phyloP scores from a whole-genome alignment of 2,113 vertebrate genomes.

The Meleagris gallopavo region DNA sequence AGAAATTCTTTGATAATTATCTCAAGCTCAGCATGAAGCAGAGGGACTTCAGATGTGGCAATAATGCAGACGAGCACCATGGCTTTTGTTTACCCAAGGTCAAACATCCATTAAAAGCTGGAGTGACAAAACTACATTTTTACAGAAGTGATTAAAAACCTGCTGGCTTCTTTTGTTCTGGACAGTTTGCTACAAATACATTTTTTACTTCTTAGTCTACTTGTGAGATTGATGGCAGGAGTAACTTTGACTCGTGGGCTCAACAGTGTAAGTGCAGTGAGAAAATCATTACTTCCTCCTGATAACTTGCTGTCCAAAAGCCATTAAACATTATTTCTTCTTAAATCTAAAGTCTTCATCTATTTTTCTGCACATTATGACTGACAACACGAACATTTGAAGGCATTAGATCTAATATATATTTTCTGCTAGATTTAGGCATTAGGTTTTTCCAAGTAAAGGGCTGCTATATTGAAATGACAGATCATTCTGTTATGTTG shows the following conservation, averaged over 20 bases:
- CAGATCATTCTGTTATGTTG: neutral
- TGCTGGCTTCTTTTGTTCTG: neutral
- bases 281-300: conserved; percentile 7
- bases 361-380: neutral
- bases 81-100: neutral
- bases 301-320: conserved; percentile 21
- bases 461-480: neutral
- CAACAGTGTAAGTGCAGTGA: neutral
- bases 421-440: conserved; percentile 14
- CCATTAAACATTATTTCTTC: conserved; percentile 18
- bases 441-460: neutral
- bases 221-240: neutral
- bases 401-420: neutral
- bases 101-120: neutral
- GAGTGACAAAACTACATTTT: neutral
- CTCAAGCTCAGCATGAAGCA: neutral
- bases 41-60: neutral
- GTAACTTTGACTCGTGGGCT: neutral
- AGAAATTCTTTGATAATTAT: neutral
- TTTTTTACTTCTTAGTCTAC: neutral
- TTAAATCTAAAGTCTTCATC: conserved; percentile 23
- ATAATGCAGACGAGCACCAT: neutral
- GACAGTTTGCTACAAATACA: neutral
- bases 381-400: conserved; percentile 29
- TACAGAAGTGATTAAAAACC: neutral